Evolutionary conservation across 2,888 invertebrate genomes (phyloP), one percentile per base, ranked within the genome.

Genomic region (Hanleya hanleyi): DNA sequence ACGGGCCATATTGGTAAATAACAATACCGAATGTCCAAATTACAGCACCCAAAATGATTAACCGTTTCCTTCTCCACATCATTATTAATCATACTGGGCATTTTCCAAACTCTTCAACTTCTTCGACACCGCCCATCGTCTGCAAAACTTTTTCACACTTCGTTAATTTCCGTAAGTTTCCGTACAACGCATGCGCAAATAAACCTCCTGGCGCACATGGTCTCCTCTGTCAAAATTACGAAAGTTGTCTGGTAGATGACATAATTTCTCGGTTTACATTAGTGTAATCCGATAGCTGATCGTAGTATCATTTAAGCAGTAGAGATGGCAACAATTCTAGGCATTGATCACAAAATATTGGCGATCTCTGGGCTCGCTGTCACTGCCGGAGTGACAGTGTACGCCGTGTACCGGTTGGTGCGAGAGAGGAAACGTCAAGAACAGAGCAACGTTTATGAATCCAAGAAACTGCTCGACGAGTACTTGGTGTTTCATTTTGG

Each of bases 401-500:
- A 83, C 70, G 76, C 84, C 12, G 82, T 84, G 6, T 83, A 82
- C 67, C 79, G 80, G 67, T 73, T 83, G 47, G 15, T 72, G 50
- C 70, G 67, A 12, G 81, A 82, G 51, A 71, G 79, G 50, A 69
- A 66, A 29, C 71, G 70, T 22, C 47, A 47, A 26, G 41, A 69
- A 57, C 38, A 41, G 67, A 68, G 51, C 36, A 49, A 84, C 73
- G 81, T 84, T n/a, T 88, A 89, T 70, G 90, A 90, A 76, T 83
- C 87, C 0, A 51, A 81, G 61, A 86, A 87, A 76, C 76, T 84
- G 9, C 65, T 90, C 50, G 81, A 85, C 62, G 88, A 90, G 75
- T 89, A 89, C 64, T 73, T 90, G 18, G 79, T 87, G 9, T 87
- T 89, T 73, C 90, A 90, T 77, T 90, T 86, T 77, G 86, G 87